Percentiles rank a stretch among this genome's conserved stretches.
These are phyloP conservation scores for Epinephelus lanceolatus DNA, from an alignment of 2,113 vertebrate genomes.

Conservation along the genomic window DNA sequence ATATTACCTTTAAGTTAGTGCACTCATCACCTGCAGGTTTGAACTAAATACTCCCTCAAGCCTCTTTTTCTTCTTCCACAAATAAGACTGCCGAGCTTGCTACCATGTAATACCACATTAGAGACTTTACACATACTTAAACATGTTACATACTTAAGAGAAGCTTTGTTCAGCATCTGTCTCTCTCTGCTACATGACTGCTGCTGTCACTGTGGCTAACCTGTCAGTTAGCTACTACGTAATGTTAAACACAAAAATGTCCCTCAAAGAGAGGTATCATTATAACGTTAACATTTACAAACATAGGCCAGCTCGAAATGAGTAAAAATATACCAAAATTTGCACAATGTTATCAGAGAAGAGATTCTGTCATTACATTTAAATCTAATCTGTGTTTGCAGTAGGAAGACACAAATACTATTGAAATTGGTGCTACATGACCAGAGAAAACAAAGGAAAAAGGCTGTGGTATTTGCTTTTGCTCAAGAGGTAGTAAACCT, in stretches of 20 bases:
- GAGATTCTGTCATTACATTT: not conserved
- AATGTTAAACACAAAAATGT: not conserved
- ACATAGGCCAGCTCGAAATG: not conserved
- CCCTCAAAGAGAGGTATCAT: not conserved
- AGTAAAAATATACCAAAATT: not conserved
- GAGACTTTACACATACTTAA: slow-evolving; percentile 17
- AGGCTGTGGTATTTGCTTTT: no score
- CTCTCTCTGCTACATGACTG: not conserved
- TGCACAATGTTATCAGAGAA: not conserved
- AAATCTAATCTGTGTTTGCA: not conserved
- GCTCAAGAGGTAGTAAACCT: no score
- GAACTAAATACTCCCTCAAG: slow-evolving; percentile 32
- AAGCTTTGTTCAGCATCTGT: not conserved
- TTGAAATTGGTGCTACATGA: no score
- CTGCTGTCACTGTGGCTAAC: not conserved
- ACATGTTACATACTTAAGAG: slow-evolving; percentile 14
- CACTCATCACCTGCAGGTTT: slow-evolving; percentile 6
- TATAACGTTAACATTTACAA: not conserved
- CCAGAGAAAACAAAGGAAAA: no score
- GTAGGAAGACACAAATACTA: no score
- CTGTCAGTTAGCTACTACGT: not conserved
- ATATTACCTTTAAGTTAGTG: not conserved
- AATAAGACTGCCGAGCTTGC: slow-evolving; percentile 47
- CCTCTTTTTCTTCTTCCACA: slow-evolving; percentile 21
- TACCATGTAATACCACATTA: slow-evolving; percentile 6